Base-by-base conservation (phyloP, 2,113 vertebrate genomes). In the Onychorhynchus coronatus region DNA sequence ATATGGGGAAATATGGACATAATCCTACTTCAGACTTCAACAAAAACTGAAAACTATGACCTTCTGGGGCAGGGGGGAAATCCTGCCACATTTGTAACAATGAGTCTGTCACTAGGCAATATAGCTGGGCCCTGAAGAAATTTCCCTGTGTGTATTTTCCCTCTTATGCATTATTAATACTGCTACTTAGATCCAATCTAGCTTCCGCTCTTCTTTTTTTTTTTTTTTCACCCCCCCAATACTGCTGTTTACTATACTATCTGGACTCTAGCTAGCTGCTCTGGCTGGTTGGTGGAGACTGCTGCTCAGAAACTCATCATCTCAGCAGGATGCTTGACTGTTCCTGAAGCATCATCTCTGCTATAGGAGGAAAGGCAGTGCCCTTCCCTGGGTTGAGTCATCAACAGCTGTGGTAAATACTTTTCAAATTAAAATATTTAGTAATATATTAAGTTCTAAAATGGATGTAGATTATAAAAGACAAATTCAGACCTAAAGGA, bases 201-300 rank as follows among this genome's bases (percentile, higher is more conserved):
- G 47, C 46, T 83, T 84, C 8, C 14, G 35, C 49, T 67, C 31
- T 8, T 42, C n/a, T 68, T 46, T 13, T 62, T 22, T 42, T 28
- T 42, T 24, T 50, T 16, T 23, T 49, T 25, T 14, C 42, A 7
- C 42, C 42, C 49, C 49, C 24, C 49, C 88, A 89, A 20, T 93
- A 76, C 55, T 95, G 93, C 83, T 85, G 44, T 95, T 95, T 92
- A 31, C 78, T 95, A 93, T 81, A 73, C 67, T 90, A 53, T 91
- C 86, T 11, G 20, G 70, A 62, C 59, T 91, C 84, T 85, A 73
- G 71, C 49, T 91, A 74, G 70, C 82, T 96, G 47, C 95, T 97
- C 95, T 90, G 93, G 92, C 94, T 96, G 95, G 85, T 88, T 96
- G 93, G 71, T 86, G 81, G 67, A 81, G 70, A 46, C 42, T 86